A percentile compares a stretch with the other conserved stretches of the same genome.
Evolutionary conservation across 2,888 invertebrate species (phyloP).

Genomic region (Strigamia crassipes): DNA sequence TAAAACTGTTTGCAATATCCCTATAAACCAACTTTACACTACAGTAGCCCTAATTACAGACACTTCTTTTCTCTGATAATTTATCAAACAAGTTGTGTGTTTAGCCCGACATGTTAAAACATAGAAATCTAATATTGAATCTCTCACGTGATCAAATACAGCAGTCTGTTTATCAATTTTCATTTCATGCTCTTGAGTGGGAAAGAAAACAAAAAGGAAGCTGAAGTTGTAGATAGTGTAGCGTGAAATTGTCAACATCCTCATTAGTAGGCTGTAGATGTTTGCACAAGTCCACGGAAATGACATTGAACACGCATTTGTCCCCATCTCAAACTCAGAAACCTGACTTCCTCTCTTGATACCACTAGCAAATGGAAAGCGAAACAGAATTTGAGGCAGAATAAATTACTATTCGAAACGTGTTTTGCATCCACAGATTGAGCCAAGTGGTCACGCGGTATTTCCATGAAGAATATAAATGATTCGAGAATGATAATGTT

Average conservation of each 20-base stretch:
- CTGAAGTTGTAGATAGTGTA: slow-evolving; percentile 17
- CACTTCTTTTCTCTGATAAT: neutral
- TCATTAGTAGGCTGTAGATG: slow-evolving; percentile 40
- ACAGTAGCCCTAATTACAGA: no score
- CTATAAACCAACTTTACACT: no score
- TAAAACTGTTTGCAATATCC: no score
- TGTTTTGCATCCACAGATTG: slow-evolving; percentile 8
- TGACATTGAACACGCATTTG: slow-evolving; percentile 40
- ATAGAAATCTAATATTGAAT: neutral
- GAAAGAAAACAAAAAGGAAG: slow-evolving; percentile 14
- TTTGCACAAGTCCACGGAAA: slow-evolving; percentile 39
- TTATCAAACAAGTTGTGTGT: neutral
- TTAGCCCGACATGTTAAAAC: neutral
- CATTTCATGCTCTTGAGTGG: slow-evolving; percentile 8
- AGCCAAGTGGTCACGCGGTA: slow-evolving; percentile 20
- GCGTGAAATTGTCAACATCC: slow-evolving; percentile 35
- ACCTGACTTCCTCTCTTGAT: slow-evolving; percentile 25
- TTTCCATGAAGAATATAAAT: neutral
- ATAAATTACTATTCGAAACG: slow-evolving; percentile 24
- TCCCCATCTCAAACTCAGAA: slow-evolving; percentile 33
- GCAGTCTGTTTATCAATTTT: neutral
- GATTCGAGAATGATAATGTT: neutral
- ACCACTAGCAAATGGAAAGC: slow-evolving; percentile 16
- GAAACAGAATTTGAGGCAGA: slow-evolving; percentile 16
- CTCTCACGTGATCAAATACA: neutral